A percentile compares a stretch with the other conserved stretches of the same genome.
Evolutionary conservation across 2,113 vertebrate species (phyloP).

Genomic region (Coturnix japonica): DNA sequence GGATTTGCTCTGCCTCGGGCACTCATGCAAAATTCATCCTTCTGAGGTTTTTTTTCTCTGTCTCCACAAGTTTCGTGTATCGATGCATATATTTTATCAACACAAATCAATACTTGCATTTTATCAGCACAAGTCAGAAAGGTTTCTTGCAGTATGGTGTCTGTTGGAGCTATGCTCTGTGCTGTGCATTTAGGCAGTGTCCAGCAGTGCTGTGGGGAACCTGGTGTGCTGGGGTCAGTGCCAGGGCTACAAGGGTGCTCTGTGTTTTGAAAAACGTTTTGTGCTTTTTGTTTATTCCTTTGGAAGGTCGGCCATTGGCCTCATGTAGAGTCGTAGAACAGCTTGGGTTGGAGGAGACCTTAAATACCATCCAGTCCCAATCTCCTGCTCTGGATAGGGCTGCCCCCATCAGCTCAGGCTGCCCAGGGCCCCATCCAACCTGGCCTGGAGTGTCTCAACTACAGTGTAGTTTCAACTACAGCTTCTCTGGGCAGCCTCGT

Average conservation of each 20-base stretch:
- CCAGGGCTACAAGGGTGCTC: not conserved
- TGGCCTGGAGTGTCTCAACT: too few relatives aligned
- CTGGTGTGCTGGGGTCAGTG: not conserved
- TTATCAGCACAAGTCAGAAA: not conserved
- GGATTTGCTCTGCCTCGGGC: not conserved
- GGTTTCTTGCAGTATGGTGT: not conserved
- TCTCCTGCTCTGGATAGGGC: too few relatives aligned
- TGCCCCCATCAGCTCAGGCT: too few relatives aligned
- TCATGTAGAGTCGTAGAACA: not conserved
- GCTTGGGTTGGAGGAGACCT: too few relatives aligned
- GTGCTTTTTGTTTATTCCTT: not conserved
- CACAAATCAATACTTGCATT: not conserved
- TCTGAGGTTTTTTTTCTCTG: not conserved
- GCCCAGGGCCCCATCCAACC: too few relatives aligned
- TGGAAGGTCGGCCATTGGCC: not conserved
- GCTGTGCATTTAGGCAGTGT: too few relatives aligned
- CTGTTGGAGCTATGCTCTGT: not conserved
- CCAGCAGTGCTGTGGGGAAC: not conserved
- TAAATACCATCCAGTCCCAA: too few relatives aligned
- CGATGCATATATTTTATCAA: rapidly evolving
- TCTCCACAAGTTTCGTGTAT: not conserved
- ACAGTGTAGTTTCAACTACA: too few relatives aligned
- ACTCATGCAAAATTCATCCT: not conserved
- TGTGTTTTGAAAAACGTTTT: not conserved
- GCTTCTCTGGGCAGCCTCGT: too few relatives aligned